Base-by-base conservation (phyloP, 2,113 vertebrate species). In the Saccopteryx leptura region DNA sequence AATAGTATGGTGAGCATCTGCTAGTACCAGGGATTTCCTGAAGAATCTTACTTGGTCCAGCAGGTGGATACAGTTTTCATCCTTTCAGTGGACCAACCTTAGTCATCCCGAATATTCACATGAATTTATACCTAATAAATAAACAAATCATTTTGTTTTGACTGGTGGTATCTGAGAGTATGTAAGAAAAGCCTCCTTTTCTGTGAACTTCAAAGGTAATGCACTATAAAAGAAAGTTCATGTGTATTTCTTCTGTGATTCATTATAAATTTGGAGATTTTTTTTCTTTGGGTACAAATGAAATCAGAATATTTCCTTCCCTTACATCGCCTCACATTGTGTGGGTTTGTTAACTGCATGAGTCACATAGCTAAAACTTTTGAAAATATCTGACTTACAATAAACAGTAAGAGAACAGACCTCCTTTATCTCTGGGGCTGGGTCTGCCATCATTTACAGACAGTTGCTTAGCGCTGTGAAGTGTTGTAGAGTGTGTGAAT, bases 341-440 rank as follows among this genome's bases (percentile, higher is more conserved):
- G 93, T 95, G 84, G 95, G 93, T 94, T 83, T 97, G 94, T 90
- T 91, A 96, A 94, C 93, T 96, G 60, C 61, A 91, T 98, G 96
- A 98, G 96, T 98, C 96, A 96, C 72, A 91, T 65, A 91, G 93
- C 12, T 96, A 94, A 97, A 96, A 96, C 96, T 79, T 89, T 91
- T 85, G 52, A 74, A 95, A 82, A 85, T 54, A 80, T 96, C 19
- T 58, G 74, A 91, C 50, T 92, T 95, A 95, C 80, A 95, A 91
- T 92, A 65, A 93, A 82, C 68, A 96, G 82, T 79, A 86, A 80
- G 78, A 94, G 94, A 97, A 95, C 92, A 96, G 93, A 92, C 56
- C 71, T 96, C 63, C 92, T 94, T 92, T 96, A 75, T 95, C 94
- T 92, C 15, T 88, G 33, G 74, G 63, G 24, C 13, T 88, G 61